Conservation (phyloP, 2,797 vertebrate genomes). For the Fistularia tabacaria region DNA sequence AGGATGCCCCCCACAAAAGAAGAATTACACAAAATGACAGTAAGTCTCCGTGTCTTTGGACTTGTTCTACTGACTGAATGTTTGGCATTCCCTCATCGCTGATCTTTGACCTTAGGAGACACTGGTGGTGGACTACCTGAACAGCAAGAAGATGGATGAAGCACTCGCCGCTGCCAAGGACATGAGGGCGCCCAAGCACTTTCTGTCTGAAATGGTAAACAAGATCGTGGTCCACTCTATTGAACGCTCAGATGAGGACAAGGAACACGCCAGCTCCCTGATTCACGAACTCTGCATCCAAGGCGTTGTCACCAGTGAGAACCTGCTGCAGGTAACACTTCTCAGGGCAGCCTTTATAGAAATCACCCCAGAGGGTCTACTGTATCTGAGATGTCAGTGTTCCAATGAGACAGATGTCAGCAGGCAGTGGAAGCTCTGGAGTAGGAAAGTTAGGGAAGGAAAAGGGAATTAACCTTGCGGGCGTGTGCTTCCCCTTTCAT, state of each 20-base stretch:
- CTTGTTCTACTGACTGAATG: background rate
- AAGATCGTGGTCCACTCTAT: constrained; percentile 89
- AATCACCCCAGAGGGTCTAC: no score
- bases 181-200: constrained; percentile 94
- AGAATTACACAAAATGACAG: constrained; percentile 91
- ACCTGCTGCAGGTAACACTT: constrained; percentile 86
- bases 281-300: constrained; percentile 87
- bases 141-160: constrained; percentile 85
- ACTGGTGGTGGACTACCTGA: constrained; percentile 88
- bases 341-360: no score
- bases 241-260: constrained; percentile 90
- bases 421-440: no score
- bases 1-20: constrained; percentile 94
- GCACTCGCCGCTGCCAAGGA: constrained; percentile 86
- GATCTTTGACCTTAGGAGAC: constrained; percentile 75
- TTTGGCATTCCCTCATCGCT: no score
- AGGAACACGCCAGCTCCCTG: constrained; percentile 86
- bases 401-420: no score
- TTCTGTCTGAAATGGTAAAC: constrained; percentile 93
- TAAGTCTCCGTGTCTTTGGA: constrained; percentile 58
- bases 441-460: no score
- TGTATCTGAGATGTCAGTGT: no score
- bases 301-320: constrained; percentile 88
- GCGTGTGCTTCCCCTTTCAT: no score
- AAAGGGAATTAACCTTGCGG: no score